Percentiles rank a stretch among this genome's conserved stretches.
Conservation (phyloP, 2,888 invertebrate species). For the Apamea sordens region DNA sequence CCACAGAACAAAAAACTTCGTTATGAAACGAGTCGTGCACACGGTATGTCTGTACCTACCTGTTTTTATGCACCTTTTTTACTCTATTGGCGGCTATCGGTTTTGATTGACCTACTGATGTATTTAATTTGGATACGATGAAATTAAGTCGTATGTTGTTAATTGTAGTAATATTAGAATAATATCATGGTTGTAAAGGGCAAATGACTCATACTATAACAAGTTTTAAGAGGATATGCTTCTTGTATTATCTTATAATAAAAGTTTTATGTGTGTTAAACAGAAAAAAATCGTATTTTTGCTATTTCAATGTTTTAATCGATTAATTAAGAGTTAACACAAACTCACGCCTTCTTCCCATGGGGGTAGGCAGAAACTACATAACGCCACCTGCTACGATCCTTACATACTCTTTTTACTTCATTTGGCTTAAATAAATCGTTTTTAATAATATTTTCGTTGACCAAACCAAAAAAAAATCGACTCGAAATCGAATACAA, state of each 20-base stretch:
- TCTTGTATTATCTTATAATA: neutral
- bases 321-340: no score
- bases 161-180: slow-evolving; percentile 12
- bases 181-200: neutral
- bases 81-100: slow-evolving; percentile 11
- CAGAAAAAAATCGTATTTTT: neutral
- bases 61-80: slow-evolving; percentile 51
- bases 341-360: no score
- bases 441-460: no score
- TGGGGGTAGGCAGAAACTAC: no score
- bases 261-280: neutral
- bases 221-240: neutral
- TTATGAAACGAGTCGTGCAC: slow-evolving; percentile 50
- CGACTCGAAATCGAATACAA: no score
- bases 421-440: no score
- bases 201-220: slow-evolving; percentile 11
- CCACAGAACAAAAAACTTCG: slow-evolving; percentile 33
- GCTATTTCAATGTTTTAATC: neutral
- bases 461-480: no score
- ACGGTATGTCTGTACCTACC: slow-evolving; percentile 21
- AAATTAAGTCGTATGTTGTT: slow-evolving; percentile 1
- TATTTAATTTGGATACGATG: slow-evolving; percentile 29
- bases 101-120: slow-evolving; percentile 42
- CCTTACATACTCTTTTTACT: no score
- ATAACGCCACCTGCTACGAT: no score